These are phyloP conservation scores for Cliona cf. orientalis DNA, from an alignment of 37 sponge, comb jelly and placozoan species.

Conservation along the genomic window DNA sequence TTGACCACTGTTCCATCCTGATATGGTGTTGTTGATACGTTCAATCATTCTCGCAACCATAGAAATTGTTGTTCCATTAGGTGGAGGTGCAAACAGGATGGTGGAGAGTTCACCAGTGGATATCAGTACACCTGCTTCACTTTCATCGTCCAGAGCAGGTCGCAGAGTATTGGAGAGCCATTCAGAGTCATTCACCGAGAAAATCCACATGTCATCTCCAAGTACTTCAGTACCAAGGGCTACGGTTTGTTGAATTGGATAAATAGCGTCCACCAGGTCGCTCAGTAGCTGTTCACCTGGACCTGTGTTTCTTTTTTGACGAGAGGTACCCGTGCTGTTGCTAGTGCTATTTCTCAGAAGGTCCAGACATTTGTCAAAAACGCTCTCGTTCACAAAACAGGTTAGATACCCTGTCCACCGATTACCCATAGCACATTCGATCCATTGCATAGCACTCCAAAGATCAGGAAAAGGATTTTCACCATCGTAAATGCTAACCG, in stretches of 20 bases:
- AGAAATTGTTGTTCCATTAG: constrained; percentile 27
- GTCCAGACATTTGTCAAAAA: too few relatives aligned
- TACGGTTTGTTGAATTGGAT: constrained; percentile 13
- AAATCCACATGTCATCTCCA: constrained; percentile 32
- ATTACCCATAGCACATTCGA: too few relatives aligned
- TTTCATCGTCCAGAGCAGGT: constrained; percentile 21
- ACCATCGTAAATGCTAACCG: too few relatives aligned
- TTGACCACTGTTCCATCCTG: constrained; percentile 45
- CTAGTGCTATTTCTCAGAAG: neutral
- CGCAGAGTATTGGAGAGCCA: constrained; percentile 32
- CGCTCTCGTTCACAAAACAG: too few relatives aligned
- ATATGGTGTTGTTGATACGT: constrained; percentile 39
- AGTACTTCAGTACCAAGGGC: constrained; percentile 25
- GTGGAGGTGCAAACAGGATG: constrained; percentile 17
- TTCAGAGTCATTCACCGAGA: constrained; percentile 11
- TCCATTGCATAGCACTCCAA: too few relatives aligned
- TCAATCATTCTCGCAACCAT: constrained; percentile 15
- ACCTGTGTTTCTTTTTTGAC: too few relatives aligned
- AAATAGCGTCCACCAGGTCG: constrained; percentile 7
- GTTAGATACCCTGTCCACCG: too few relatives aligned
- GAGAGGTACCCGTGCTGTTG: too few relatives aligned
- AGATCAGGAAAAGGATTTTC: too few relatives aligned
- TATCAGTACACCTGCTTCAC: constrained; percentile 40
- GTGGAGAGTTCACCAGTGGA: constrained; percentile 7
- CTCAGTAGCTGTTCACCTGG: too few relatives aligned